Conservation (phyloP, 2,113 vertebrate species). For the Elephas maximus region DNA sequence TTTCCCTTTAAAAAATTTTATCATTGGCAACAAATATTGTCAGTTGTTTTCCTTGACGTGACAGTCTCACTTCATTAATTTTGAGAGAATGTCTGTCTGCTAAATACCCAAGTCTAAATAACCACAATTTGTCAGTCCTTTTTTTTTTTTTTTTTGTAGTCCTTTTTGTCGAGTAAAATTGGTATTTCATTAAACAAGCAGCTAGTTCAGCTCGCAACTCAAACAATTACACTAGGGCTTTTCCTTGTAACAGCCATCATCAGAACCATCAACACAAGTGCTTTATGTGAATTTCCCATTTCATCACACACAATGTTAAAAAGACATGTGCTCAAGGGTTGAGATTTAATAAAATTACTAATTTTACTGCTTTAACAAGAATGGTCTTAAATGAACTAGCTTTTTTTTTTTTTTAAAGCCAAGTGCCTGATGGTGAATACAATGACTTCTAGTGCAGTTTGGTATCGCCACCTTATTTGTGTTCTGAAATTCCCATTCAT, state of each 20-base stretch:
- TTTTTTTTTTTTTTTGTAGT: background rate
- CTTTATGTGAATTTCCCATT: background rate
- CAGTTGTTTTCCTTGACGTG: conserved; percentile 35
- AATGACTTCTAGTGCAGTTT: background rate
- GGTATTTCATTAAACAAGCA: background rate
- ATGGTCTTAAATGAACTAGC: conserved; percentile 19
- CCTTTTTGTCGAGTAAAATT: conserved; percentile 52
- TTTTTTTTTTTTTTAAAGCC: background rate
- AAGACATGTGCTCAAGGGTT: background rate
- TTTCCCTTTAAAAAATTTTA: conserved; percentile 58
- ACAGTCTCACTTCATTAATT: conserved; percentile 49
- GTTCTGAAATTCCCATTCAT: no score
- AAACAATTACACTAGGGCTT: background rate
- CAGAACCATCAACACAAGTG: background rate
- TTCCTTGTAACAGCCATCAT: background rate
- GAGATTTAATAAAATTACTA: conserved; percentile 37
- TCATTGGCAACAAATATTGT: conserved; percentile 8
- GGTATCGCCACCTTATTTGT: background rate
- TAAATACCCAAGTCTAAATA: background rate
- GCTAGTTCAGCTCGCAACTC: conserved; percentile 27
- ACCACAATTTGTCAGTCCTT: background rate
- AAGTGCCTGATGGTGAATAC: background rate
- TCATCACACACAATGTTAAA: background rate
- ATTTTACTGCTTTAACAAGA: conserved; percentile 21
- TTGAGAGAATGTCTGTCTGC: background rate